These are phyloP conservation scores for Nothocercus julius DNA, from an alignment of 2,113 vertebrate genomes.

Conservation along the genomic window DNA sequence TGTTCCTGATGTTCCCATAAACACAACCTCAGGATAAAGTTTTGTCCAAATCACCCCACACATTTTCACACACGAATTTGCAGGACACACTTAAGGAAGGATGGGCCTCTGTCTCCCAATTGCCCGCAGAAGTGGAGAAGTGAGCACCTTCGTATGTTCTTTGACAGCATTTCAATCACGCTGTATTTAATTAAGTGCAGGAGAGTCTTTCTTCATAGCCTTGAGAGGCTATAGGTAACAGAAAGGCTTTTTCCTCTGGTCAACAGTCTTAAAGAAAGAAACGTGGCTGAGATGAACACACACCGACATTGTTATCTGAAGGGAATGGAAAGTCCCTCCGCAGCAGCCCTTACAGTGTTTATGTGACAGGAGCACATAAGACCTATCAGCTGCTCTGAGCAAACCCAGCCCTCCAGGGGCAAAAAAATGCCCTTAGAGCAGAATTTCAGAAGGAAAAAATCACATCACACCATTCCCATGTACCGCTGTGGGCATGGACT, in stretches of 20 bases:
- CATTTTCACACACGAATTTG: not conserved
- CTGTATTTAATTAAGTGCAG: not conserved
- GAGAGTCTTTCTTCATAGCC: not conserved
- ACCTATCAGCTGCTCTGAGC: not conserved
- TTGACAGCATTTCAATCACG: not conserved
- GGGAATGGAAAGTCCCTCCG: not conserved
- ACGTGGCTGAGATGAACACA: not conserved
- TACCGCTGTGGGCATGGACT: not conserved
- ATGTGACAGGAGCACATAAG: not conserved
- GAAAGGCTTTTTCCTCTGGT: not conserved
- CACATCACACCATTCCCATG: not conserved
- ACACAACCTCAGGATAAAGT: not conserved
- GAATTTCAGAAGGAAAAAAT: not conserved
- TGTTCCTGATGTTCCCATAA: conserved; percentile 38
- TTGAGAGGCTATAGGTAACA: not conserved
- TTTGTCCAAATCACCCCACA: conserved; percentile 9
- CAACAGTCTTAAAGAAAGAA: not conserved
- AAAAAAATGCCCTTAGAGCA: not conserved
- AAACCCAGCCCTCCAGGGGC: not conserved
- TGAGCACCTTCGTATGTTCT: not conserved
- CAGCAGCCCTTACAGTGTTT: not conserved
- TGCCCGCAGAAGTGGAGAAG: not conserved
- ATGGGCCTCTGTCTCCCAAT: not conserved
- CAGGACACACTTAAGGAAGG: not conserved
- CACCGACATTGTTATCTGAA: not conserved